Evolutionary conservation across 2,888 invertebrate species (phyloP), one percentile per base, ranked within the genome.

Genomic region (Leptopilina myrica): DNA sequence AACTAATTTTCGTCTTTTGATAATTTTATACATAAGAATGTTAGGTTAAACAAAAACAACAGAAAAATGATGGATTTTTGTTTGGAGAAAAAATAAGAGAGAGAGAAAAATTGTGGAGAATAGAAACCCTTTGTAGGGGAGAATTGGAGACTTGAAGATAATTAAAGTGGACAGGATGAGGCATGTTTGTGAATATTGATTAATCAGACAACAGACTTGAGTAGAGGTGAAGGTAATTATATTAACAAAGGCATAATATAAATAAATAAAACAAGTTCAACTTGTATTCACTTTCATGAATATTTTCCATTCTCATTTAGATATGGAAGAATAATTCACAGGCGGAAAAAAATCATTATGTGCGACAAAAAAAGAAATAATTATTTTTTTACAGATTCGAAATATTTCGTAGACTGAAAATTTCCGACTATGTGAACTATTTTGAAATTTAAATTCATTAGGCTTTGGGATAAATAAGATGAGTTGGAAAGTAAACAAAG

Each of bases 161-260:
- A 56, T 73, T 73, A 14, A 73, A 59, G n/a, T n/a, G 11, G 33
- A 40, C 56, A 53, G 56, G 15, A 40, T 56, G 4, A 33, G 56
- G 56, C 5, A 56, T 73, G 40, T 40, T 56, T 73, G 33, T 73
- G 56, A 73, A 11, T n/a, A 64, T 64, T 64, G 33, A 64, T 64
- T 12, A 33, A 20, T 62, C 62, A 62, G 20, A 15, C 62, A 62
- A 9, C 15, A 62, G 9, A 9, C 15, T 62, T 62, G 62, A 15
- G 15, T 7, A 62, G 15, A 64, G 26, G 33, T 33, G 33, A 64
- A 33, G 9, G 20, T 62, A 62, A n/a, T 59, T 59, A 59, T n/a
- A 59, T 59, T 14, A 59, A 59, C 14, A n/a, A 59, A 59, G 15
- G 14, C n/a, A 59, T 59, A 59, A 59, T 12, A 6, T 59, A n/a